Conservation (phyloP, 2,113 vertebrate genomes). For the Mastomys natalensis region DNA sequence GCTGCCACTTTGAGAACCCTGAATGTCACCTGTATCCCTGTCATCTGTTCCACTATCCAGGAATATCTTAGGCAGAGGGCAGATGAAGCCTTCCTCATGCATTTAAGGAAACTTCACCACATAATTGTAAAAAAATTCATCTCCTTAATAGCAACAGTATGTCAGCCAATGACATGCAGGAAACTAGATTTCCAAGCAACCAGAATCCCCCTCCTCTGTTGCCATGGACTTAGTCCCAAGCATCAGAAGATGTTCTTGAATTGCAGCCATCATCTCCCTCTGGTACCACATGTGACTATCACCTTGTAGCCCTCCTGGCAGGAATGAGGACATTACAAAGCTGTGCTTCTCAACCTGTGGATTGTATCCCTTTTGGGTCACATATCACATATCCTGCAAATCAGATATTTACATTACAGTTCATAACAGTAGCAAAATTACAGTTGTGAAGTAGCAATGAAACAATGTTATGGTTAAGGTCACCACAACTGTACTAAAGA, state of each 20-base stretch:
- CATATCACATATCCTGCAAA: background rate
- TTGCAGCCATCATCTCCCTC: background rate
- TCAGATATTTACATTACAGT: background rate
- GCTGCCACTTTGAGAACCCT: background rate
- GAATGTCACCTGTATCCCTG: background rate
- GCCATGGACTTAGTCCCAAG: background rate
- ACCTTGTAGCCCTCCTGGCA: background rate
- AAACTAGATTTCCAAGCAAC: background rate
- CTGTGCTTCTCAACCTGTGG: background rate
- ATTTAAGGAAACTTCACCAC: background rate
- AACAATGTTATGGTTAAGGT: no score
- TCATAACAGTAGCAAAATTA: background rate
- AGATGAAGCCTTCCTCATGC: background rate
- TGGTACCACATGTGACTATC: background rate
- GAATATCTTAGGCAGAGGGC: background rate
- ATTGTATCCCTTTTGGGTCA: background rate
- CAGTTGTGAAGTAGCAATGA: background rate
- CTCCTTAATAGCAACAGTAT: background rate
- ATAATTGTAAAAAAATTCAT: background rate
- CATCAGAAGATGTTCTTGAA: background rate
- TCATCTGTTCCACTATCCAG: background rate
- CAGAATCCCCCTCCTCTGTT: background rate
- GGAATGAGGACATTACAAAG: background rate
- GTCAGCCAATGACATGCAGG: background rate
- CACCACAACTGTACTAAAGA: background rate